Evolutionary conservation across 2,113 vertebrate species (phyloP), one percentile per base, ranked within the genome.

Genomic region (Romanogobio albipinnatus): DNA sequence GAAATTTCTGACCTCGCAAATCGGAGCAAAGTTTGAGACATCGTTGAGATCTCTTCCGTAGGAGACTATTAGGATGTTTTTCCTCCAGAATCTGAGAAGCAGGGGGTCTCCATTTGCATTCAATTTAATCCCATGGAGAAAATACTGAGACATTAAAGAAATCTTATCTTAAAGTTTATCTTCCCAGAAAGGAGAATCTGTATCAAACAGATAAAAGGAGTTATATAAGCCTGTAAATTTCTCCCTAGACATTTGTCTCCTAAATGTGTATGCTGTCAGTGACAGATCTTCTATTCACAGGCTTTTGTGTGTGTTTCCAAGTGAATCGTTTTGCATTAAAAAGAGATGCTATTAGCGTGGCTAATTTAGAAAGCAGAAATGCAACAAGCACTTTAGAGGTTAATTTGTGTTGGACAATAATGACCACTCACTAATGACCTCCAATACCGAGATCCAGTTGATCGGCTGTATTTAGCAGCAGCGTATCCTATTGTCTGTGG

Each of bases 401-500:
- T 91, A 90, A 92, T 93, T 92, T 92, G 89, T 86, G 80, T 90
- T 88, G 88, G 91, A 89, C 90, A 91, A 89, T 90, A 87, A 91
- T 83, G 87, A 86, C 73, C 11, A 86, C 74, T 87, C 84, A 86
- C 22, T 84, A 87, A 4, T 45, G 89, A 89, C 89, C 87, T 58
- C 77, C 77, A 75, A 64, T 62, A 53, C 45, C 0, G 13, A 47
- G n/a, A 83, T 84, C 75, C 49, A 82, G 84, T 78, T 66, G 29
- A 56, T 49, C 43, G 80, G 66, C 64, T 85, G 66, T 9, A 85
- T 88, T 76, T 49, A 75, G 24, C 47, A 51, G n/a, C 10, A 26
- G 29, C 64, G 4, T 36, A 43, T 22, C 36, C 36, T 43, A 43
- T 2, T 71, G 33, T 39, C 1, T 22, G 4, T 9, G 62, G 45